Evolutionary conservation across 2,797 vertebrate genomes (phyloP).

Genomic region (Xenentodon cancila): DNA sequence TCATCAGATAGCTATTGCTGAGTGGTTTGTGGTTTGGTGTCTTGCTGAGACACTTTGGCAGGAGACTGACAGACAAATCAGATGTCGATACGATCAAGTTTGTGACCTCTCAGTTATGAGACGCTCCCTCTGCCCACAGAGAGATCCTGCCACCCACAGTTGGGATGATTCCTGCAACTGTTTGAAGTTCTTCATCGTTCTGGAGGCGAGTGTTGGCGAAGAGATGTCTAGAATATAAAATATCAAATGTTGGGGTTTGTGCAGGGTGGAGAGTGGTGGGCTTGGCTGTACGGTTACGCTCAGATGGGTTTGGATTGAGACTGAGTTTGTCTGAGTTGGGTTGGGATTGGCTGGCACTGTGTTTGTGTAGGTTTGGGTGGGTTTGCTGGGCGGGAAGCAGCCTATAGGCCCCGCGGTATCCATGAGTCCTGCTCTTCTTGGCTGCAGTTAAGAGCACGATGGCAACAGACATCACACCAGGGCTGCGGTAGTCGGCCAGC

Average conservation of each 20-base stretch:
- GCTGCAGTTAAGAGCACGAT: conserved; percentile 45
- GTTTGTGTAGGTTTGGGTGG: conserved; percentile 74
- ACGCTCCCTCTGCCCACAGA: conserved; percentile 42
- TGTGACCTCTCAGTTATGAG: conserved; percentile 37
- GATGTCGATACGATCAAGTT: conserved; percentile 29
- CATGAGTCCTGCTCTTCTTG: conserved; percentile 41
- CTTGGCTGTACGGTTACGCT: conserved; percentile 58
- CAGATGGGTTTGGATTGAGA: conserved; percentile 62
- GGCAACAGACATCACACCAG: conserved; percentile 77
- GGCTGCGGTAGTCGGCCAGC: conserved; percentile 53
- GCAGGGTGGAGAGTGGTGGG: conserved; percentile 65
- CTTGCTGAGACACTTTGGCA: conserved; percentile 18
- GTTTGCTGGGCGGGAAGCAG: conserved; percentile 24
- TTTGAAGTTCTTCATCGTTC: conserved; percentile 22
- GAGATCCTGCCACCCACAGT: conserved; percentile 49
- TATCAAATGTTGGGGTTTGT: conserved; percentile 54
- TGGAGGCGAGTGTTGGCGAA: conserved; percentile 33
- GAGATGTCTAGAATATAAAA: conserved; percentile 53
- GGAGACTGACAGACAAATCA: conserved; percentile 48
- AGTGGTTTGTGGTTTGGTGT: conserved; percentile 27
- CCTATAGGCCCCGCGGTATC: conserved; percentile 42
- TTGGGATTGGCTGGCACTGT: conserved; percentile 69
- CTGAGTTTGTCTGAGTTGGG: conserved; percentile 62
- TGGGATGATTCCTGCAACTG: conserved; percentile 50
- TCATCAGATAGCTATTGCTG: not conserved